Conservation (phyloP, 2,113 vertebrate species). For the Halichoeres trimaculatus region DNA sequence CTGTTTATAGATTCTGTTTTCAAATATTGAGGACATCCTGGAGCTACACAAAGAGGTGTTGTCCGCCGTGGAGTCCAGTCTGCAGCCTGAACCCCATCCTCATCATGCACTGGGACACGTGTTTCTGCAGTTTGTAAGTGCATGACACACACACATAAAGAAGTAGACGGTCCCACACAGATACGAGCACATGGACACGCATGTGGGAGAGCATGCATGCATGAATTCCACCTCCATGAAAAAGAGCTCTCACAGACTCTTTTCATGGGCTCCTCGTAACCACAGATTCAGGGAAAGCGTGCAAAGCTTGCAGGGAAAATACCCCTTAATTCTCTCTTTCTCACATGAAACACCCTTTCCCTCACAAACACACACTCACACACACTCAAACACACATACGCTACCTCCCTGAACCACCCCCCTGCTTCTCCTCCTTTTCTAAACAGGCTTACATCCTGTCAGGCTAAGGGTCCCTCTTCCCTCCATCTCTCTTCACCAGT, state of each 20-base stretch:
- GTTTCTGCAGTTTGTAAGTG: constrained; percentile 97
- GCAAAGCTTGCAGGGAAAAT: constrained; percentile 65
- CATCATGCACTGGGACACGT: constrained; percentile 94
- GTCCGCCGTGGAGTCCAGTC: constrained; percentile 88
- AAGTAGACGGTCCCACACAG: constrained; percentile 12
- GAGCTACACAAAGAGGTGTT: constrained; percentile 93
- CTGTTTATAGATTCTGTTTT: constrained; percentile 92
- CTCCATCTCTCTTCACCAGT: constrained; percentile 38
- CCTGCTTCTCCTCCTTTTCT: constrained; percentile 8
- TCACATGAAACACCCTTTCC: constrained; percentile 29
- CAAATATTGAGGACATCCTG: constrained; percentile 97
- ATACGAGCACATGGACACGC: constrained; percentile 17
- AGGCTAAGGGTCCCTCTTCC: constrained; percentile 37
- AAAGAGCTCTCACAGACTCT: constrained; percentile 33
- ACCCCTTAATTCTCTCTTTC: constrained; percentile 57
- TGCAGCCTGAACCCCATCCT: constrained; percentile 94
- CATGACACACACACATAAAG: constrained; percentile 9
- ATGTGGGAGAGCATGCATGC: constrained; percentile 15
- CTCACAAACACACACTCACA: constrained; percentile 10
- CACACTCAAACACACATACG: constrained; percentile 3
- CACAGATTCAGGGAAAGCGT: constrained; percentile 60
- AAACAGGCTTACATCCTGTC: constrained; percentile 78
- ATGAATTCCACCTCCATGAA: constrained; percentile 26
- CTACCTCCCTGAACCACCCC: constrained; percentile 10
- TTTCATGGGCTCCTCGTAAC: constrained; percentile 56